Evolutionary conservation across 2,113 vertebrate species (phyloP).

Genomic region (Ptyas mucosa): DNA sequence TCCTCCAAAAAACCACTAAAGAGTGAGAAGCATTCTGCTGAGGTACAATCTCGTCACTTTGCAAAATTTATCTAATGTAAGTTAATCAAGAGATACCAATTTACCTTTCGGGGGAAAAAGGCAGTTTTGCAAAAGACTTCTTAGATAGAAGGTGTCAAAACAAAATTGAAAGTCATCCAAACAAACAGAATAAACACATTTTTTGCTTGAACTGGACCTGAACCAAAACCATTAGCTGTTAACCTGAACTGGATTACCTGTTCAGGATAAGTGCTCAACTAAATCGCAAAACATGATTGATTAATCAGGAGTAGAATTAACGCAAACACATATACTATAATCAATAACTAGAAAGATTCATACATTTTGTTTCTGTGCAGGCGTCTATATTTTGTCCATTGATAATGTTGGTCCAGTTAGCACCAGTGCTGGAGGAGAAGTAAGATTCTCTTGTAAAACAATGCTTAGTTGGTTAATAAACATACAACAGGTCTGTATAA

Average conservation of each 20-base stretch:
- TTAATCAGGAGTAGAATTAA: background rate
- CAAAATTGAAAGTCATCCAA: background rate
- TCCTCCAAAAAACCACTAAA: background rate
- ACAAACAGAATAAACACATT: background rate
- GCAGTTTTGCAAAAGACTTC: background rate
- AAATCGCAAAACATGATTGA: background rate
- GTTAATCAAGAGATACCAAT: background rate
- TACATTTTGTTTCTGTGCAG: background rate
- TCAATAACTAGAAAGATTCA: background rate
- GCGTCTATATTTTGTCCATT: background rate
- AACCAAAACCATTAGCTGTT: background rate
- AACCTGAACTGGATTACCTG: background rate
- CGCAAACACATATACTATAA: background rate
- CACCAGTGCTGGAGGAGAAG: background rate
- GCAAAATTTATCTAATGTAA: background rate
- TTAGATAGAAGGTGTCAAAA: background rate
- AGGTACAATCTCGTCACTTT: background rate
- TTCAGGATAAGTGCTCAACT: background rate
- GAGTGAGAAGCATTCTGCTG: background rate
- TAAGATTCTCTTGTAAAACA: background rate
- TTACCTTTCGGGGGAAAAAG: background rate
- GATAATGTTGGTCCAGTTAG: background rate
- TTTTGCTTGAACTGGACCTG: background rate
- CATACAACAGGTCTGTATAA: background rate
- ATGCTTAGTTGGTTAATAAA: background rate